Evolutionary conservation across 2,797 vertebrate species (phyloP), one percentile per base, ranked within the genome.

Genomic region (Atherinosoma microstoma): DNA sequence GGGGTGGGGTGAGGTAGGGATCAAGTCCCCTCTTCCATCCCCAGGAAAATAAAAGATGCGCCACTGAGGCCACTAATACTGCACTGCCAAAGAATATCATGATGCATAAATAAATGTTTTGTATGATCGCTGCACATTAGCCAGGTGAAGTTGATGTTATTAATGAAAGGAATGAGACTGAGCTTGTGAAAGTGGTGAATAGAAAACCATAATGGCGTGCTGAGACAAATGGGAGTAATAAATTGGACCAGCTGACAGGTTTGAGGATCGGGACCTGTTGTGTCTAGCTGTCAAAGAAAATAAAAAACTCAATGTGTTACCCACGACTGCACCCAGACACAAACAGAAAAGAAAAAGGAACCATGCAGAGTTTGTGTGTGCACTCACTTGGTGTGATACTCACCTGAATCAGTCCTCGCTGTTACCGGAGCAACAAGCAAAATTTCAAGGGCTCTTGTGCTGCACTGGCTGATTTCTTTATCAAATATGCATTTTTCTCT

Each of bases 341-440:
- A 58, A 22, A 64, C 5, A 67, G 18, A 45, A 32, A 30, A 18
- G 34, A 20, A 42, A 10, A 24, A 47, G 40, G 29, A 30, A 53
- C 18, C 60, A 64, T 11, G 24, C 16, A 64, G 22, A 35, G 53
- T 73, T 75, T n/a, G n/a, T 59, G 54, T 54, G 32, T 67, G 67
- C 36, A 2, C 29, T n/a, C 36, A 2, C 7, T 30, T 40, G 38
- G 34, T 36, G 53, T 20, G 47, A 75, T 11, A 36, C 70, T 81
- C 70, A 83, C 83, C 77, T 86, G 86, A 66, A 78, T 73, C 42
- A 57, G 76, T 85, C 78, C 85, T 90, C 65, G 79, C 83, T 68
- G 93, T 94, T 94, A 85, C 92, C 92, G 66, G 83, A 89, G 93
- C 94, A 93, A 94, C 91, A 77, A 76, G 85, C 77, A 34, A 82